Evolutionary conservation across 2,888 invertebrate species (phyloP), one percentile per base, ranked within the genome.

Genomic region (Andricus quercusramuli): DNA sequence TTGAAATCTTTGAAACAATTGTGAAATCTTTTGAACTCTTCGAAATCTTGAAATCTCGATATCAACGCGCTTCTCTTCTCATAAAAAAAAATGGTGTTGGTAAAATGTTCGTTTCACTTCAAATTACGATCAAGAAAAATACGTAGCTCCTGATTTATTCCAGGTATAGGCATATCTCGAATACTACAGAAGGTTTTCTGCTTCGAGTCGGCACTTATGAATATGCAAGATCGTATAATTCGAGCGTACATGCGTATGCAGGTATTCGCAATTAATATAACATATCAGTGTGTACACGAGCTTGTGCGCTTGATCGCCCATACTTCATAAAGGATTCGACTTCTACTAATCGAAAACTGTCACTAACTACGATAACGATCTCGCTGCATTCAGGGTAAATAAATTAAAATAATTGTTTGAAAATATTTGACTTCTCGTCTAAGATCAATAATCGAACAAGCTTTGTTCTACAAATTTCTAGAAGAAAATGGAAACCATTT

Each of bases 161-260:
- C 2, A 68, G 13, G 62, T 62, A 62, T 62, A 22, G 5, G 25
- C 25, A 13, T 62, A 62, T 62, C 62, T 11, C 13, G 15, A 62
- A 25, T 62, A 3, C 62, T 15, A 62, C 25, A 86, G 87, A 86
- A 86, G 86, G 87, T 86, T 86, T 86, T 84, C 82, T 74, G 84
- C 77, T 78, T 82, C 84, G 81, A 78, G 77, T 79, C 80, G 81
- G 84, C 80, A 83, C 86, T 89, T 89, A 88, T 89, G 88, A 89
- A 89, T 89, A 89, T 88, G 87, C 89, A 89, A 84, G 81, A 84
- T 82, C 83, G 82, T 84, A 81, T 25, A 25, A 67, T 77, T 74
- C 76, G 25, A 32, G 62, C 51, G 41, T 66, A 77, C 59, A 70
- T 64, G 78, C 51, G 70, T 51, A 62, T 32, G 78, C 81, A 64